These are phyloP conservation scores for Nematostella vectensis DNA, from an alignment of 92 coral and sea anemone species.

Conservation along the genomic window DNA sequence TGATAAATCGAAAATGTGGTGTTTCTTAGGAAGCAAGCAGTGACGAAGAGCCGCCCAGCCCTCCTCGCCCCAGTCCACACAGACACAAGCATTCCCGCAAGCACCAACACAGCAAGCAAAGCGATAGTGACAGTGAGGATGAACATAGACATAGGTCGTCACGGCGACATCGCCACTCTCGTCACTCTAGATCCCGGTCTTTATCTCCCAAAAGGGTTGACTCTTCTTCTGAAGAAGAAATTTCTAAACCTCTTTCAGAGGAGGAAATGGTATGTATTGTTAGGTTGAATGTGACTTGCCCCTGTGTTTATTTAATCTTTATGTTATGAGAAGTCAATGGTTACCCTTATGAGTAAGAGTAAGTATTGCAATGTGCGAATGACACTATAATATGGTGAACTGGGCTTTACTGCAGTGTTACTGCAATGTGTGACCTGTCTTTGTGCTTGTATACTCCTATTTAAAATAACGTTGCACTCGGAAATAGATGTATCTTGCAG, in stretches of 20 bases:
- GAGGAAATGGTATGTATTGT: constrained; percentile 50
- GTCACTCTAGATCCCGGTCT: constrained; percentile 19
- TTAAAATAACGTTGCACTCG: too few relatives aligned
- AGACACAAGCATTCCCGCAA: background rate
- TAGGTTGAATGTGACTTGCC: too few relatives aligned
- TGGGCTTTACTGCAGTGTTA: too few relatives aligned
- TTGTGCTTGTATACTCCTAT: too few relatives aligned
- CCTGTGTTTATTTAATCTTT: too few relatives aligned
- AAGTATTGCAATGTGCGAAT: too few relatives aligned
- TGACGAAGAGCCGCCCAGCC: background rate
- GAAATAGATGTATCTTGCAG: too few relatives aligned
- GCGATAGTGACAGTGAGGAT: constrained; percentile 5
- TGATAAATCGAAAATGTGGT: too few relatives aligned
- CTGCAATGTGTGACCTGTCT: too few relatives aligned
- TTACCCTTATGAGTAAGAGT: too few relatives aligned
- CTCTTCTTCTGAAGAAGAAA: constrained; percentile 73
- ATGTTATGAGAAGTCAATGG: too few relatives aligned
- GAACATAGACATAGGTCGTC: constrained; percentile 6
- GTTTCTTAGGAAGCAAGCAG: background rate
- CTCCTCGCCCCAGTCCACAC: background rate
- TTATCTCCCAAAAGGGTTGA: constrained; percentile 26
- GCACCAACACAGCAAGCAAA: background rate
- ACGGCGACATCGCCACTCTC: constrained; percentile 16
- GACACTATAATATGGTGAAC: too few relatives aligned
- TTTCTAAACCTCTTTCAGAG: constrained; percentile 56